A percentile compares a stretch with the other conserved stretches of the same genome.
Evolutionary conservation across 2,888 invertebrate genomes (phyloP).

Genomic region (Callyntrura sp.): DNA sequence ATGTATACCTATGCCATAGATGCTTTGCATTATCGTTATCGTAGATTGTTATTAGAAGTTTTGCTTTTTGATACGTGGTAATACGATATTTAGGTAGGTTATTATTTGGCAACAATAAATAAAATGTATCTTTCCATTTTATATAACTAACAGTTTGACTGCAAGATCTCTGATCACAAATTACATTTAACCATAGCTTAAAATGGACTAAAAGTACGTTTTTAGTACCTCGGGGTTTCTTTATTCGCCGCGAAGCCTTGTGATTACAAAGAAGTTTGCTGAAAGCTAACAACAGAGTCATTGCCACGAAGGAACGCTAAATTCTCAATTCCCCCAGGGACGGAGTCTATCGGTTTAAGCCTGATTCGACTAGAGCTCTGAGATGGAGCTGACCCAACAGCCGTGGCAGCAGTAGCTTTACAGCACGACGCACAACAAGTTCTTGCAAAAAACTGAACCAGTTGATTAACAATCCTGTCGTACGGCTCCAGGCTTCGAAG

Average conservation of each 20-base stretch:
- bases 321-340: conserved; percentile 81
- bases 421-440: conserved; percentile 73
- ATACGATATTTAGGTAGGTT: conserved; percentile 23
- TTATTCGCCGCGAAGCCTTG: neutral
- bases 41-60: neutral
- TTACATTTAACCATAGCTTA: neutral
- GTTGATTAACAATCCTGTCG: conserved; percentile 84
- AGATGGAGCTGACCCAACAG: conserved; percentile 39
- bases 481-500: conserved; percentile 86
- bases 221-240: neutral
- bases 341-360: conserved; percentile 77
- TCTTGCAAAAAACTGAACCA: conserved; percentile 64
- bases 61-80: conserved; percentile 4
- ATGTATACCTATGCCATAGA: conserved; percentile 16
- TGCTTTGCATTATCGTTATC: conserved; percentile 23
- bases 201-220: neutral
- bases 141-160: neutral
- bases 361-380: conserved; percentile 76
- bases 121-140: neutral
- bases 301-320: conserved; percentile 74
- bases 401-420: conserved; percentile 53
- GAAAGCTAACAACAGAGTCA: conserved; percentile 72
- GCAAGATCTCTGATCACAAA: neutral
- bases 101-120: conserved; percentile 52
- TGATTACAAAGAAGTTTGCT: conserved; percentile 70